Conservation (phyloP, 2,888 invertebrate species). For the Dolichomitus sp. region DNA sequence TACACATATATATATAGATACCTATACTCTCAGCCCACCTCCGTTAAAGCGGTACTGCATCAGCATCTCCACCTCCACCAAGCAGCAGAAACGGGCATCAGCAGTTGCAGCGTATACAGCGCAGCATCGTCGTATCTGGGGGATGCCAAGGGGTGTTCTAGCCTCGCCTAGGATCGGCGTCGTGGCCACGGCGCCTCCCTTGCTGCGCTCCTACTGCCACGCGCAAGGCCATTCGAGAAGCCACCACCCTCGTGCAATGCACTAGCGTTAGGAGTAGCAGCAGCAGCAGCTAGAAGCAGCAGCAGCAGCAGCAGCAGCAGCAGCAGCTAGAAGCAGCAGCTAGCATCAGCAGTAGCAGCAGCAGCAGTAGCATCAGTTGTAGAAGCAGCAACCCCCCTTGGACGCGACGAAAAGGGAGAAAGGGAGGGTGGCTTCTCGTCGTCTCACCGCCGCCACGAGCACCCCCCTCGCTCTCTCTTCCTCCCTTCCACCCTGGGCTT, state of each 20-base stretch:
- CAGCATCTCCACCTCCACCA: slow-evolving; percentile 50
- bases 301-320: slow-evolving; percentile 48
- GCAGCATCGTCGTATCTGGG: slow-evolving; percentile 56
- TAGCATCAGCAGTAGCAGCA: slow-evolving; percentile 64
- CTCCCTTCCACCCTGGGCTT: slow-evolving; percentile 64
- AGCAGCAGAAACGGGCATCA: slow-evolving; percentile 21
- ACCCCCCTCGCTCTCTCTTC: slow-evolving; percentile 61
- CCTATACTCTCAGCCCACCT: slow-evolving; percentile 22
- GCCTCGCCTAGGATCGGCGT: slow-evolving; percentile 69
- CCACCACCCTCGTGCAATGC: slow-evolving; percentile 80
- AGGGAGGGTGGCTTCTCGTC: slow-evolving; percentile 50
- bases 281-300: slow-evolving; percentile 60
- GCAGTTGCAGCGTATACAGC: slow-evolving; percentile 35
- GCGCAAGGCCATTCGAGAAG: slow-evolving; percentile 81
- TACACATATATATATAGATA: neutral
- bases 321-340: slow-evolving; percentile 53
- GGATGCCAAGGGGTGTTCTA: slow-evolving; percentile 52
- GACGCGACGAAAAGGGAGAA: slow-evolving; percentile 36
- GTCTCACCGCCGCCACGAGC: slow-evolving; percentile 44
- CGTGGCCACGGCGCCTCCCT: slow-evolving; percentile 67
- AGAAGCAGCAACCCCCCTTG: slow-evolving; percentile 45
- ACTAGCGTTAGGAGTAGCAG: slow-evolving; percentile 88
- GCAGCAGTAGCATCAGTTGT: slow-evolving; percentile 41
- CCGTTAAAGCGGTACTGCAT: slow-evolving; percentile 41
- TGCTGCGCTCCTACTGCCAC: slow-evolving; percentile 74